Percentiles rank a stretch among this genome's conserved stretches.
These are phyloP conservation scores for Drosophila siamana DNA, from an alignment of 2,888 invertebrate species.

Conservation along the genomic window DNA sequence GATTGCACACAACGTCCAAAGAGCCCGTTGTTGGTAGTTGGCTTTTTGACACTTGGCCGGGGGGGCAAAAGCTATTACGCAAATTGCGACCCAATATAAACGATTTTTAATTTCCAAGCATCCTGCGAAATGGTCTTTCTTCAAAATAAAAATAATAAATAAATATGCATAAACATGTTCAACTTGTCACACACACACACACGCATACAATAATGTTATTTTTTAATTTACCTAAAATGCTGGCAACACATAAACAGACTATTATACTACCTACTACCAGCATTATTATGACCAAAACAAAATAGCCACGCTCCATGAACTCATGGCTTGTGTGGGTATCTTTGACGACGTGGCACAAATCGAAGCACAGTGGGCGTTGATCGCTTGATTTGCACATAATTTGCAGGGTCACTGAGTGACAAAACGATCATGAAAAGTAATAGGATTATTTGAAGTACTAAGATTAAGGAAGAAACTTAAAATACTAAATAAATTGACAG, in stretches of 20 bases:
- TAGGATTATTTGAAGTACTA: too few species aligned
- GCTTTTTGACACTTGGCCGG: constrained; percentile 66
- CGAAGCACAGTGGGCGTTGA: constrained; percentile 31
- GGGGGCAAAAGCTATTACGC: constrained; percentile 49
- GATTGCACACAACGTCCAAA: constrained; percentile 12
- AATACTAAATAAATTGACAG: too few species aligned
- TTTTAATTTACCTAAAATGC: constrained; percentile 78
- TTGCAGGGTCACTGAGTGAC: background rate
- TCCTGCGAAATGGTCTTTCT: constrained; percentile 13
- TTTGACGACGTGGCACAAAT: background rate
- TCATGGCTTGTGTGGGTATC: constrained; percentile 1
- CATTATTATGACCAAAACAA: constrained; percentile 45
- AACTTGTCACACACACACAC: background rate
- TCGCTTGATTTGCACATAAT: background rate
- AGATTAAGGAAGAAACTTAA: too few species aligned
- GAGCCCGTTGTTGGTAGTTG: constrained; percentile 29
- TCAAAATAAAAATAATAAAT: constrained; percentile 28
- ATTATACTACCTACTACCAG: background rate
- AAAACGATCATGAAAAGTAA: background rate
- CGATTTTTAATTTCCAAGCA: constrained; percentile 6
- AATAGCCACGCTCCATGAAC: constrained; percentile 33
- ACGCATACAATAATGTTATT: constrained; percentile 65
- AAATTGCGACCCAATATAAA: constrained; percentile 46
- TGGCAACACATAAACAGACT: constrained; percentile 18
- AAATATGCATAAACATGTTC: constrained; percentile 20